These are phyloP conservation scores for Gymnogyps californianus DNA, from an alignment of 2,113 vertebrate genomes.

Conservation along the genomic window DNA sequence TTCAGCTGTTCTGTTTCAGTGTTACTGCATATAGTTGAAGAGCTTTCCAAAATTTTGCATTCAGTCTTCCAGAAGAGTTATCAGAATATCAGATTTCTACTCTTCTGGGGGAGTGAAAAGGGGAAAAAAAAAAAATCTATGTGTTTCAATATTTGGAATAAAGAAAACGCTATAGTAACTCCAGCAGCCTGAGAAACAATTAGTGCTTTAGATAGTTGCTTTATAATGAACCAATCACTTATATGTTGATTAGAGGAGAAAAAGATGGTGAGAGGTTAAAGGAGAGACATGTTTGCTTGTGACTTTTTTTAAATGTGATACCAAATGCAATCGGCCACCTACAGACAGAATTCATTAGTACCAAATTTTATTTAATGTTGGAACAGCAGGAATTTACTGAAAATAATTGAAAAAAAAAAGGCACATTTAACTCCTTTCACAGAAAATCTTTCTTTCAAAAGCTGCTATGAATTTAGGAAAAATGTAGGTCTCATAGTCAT, in stretches of 20 bases:
- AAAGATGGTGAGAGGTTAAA: background rate
- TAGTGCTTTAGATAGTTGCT: background rate
- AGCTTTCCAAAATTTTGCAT: background rate
- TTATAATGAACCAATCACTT: background rate
- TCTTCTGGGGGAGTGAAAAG: background rate
- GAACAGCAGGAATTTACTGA: constrained; percentile 6
- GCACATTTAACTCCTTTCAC: background rate
- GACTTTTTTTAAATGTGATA: background rate
- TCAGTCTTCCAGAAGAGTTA: background rate
- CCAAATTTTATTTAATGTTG: constrained; percentile 21
- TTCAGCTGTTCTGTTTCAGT: background rate
- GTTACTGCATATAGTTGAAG: background rate
- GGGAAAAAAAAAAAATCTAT: background rate
- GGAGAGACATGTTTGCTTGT: background rate
- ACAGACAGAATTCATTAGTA: constrained; percentile 14
- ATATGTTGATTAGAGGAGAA: background rate
- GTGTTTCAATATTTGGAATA: background rate
- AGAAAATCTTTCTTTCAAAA: background rate
- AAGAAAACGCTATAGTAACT: background rate
- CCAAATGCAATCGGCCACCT: background rate
- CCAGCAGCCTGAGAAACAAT: constrained; percentile 2
- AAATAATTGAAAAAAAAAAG: background rate
- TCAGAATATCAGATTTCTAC: background rate
- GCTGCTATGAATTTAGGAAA: background rate
- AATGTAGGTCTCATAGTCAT: background rate